These are phyloP conservation scores for Aphelocoma californica DNA, from an alignment of 2,797 vertebrate genomes.

Conservation along the genomic window DNA sequence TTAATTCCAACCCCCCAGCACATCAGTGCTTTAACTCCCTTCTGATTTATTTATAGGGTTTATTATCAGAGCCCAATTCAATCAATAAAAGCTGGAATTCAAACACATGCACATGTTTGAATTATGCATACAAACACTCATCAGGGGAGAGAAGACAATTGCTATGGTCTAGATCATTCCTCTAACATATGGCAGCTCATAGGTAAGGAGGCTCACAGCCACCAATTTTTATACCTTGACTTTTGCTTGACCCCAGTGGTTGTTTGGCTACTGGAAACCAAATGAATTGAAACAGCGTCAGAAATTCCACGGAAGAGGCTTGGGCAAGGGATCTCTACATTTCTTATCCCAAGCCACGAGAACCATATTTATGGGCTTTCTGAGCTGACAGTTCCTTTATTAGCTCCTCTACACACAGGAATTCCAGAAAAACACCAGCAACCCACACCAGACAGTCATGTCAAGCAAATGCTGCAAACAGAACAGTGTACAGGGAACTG, in stretches of 20 bases:
- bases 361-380: background rate
- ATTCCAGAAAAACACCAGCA: constrained; percentile 41
- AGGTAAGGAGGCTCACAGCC: background rate
- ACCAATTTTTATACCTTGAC: constrained; percentile 43
- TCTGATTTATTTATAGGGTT: constrained; percentile 40
- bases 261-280: constrained; percentile 20
- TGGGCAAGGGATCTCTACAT: background rate
- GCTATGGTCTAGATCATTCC: background rate
- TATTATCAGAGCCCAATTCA: constrained; percentile 22
- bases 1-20: background rate
- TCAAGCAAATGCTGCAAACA: background rate
- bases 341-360: background rate
- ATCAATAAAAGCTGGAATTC: constrained; percentile 24
- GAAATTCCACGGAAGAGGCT: background rate
- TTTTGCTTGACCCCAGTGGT: constrained; percentile 21
- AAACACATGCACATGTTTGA: background rate
- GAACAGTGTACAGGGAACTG: background rate
- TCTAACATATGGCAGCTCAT: background rate
- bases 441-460: background rate
- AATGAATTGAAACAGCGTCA: background rate
- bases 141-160: background rate
- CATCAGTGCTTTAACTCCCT: constrained; percentile 1
- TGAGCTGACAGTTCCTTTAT: constrained; percentile 27
- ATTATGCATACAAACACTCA: background rate
- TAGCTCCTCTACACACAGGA: constrained; percentile 27